Percentiles rank a stretch among this genome's conserved stretches.
phyloP scores from a whole-genome alignment of 2,113 vertebrate species.

The Silurus asotus region DNA sequence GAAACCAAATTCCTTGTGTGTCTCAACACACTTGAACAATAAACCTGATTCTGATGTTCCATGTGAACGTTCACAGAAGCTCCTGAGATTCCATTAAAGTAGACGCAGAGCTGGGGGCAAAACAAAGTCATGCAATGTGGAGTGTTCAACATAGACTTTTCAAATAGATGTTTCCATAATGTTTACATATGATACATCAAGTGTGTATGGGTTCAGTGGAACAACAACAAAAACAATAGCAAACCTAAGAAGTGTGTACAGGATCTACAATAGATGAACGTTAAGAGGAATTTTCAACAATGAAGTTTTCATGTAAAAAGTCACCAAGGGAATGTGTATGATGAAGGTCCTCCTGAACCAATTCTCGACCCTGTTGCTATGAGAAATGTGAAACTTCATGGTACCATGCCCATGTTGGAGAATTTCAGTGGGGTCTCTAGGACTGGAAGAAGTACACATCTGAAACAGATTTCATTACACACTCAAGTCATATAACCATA shows the following conservation, averaged over 20 bases:
- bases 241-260: background rate
- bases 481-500: background rate
- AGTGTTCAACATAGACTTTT: background rate
- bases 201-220: background rate
- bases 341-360: conserved; percentile 59
- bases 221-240: background rate
- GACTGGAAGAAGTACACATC: background rate
- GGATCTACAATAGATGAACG: background rate
- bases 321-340: background rate
- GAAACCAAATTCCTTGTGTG: too few relatives aligned
- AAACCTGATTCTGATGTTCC: background rate
- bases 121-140: background rate
- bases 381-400: conserved; percentile 1
- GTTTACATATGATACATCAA: background rate
- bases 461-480: background rate
- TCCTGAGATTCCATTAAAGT: background rate
- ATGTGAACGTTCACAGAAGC: background rate
- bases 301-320: background rate
- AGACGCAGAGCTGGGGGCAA: background rate
- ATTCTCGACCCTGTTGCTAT: conserved; percentile 52
- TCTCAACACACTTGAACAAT: too few relatives aligned
- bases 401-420: background rate
- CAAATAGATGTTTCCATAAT: background rate
- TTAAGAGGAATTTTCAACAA: background rate
- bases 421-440: background rate